Base-by-base conservation (phyloP, 2,888 invertebrate species). In the Aradus depressus region DNA sequence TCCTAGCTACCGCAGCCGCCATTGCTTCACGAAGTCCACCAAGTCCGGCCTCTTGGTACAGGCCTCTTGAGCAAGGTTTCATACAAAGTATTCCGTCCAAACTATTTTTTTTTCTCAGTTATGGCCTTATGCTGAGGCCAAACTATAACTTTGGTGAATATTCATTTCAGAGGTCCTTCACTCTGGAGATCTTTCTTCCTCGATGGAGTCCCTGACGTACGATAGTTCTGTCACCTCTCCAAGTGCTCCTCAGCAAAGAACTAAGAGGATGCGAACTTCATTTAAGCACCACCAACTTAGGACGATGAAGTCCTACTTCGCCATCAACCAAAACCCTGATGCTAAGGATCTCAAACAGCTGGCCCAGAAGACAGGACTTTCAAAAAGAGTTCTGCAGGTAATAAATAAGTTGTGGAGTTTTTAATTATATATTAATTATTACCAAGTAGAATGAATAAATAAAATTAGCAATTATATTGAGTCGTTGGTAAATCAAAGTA, bases 281-380 rank as follows among this genome's bases (percentile, higher is more conserved):
- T 98, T 99, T 75, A 98, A 98, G 34, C 98, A 98, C 68, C 95
- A 97, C 68, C 98, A 98, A 69, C 77, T 99, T 56, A 75, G 96
- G 55, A 95, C 96, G 47, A 98, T 98, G 97, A 98, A 98, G 71
- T 90, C 91, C 37, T 98, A 98, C 69, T 98, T 98, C 68, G 86
- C 91, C 44, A 86, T 97, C 65, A 98, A 98, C 72, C 98, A 98
- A 72, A 98, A 98, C 71, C 98, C 98, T 1, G 98, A 98, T 66
- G 96, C 98, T 50, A 99, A 99, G 69, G 98, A 98, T 68, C 75
- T 98, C 54, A 97, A 98, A 67, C 93, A 96, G 66, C 73, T 98
- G 59, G 93, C 98, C 0, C 93, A 96, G 70, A 98, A 98, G 72
- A 99, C 98, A 12, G 96, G 96, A 25, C 76, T 98, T 14, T 92